Evolutionary conservation across 2,113 vertebrate species (phyloP), one percentile per base, ranked within the genome.

Genomic region (Chascanopsetta lugubris): DNA sequence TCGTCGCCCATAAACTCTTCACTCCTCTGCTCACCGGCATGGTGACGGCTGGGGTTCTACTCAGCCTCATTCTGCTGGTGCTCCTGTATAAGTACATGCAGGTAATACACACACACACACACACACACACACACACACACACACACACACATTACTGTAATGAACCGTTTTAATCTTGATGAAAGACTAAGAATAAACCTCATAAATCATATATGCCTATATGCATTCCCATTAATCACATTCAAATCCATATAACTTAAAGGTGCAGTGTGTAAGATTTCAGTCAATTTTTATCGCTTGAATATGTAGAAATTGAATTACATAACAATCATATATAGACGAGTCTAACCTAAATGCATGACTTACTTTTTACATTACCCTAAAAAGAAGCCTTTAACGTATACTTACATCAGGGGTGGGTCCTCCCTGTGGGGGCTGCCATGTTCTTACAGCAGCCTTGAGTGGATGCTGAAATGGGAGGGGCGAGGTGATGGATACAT

Each of bases 21-120:
- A 98, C 96, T 0, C 97, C 96, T 10, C 89, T 99, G 50, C 90
- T 99, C 20, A 94, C 90, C 1, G 94, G 93, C 0, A 96, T 96
- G 78, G 93, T 96, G 80, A 90, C 89, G 0, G 94, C 94, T 1
- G 94, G 95, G 1, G 81, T 87, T 40, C 12, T 95, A 22, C 94
- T 99, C 89, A 94, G 93, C 71, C 72, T 98, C 17, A 22, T 93
- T n/a, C 90, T 98, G 10, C 77, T 95, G 77, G 83, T 99, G 70
- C 93, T 99, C 42, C 87, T 96, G 29, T 99, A 96, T 85, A 91
- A 97, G 77, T 98, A 97, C 78, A 81, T 96, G 77, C 95, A 97
- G 96, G 97, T 98, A 93, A 82, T 74, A 54, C 4, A 25, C 40
- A 29, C 8, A 9, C 20, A 27, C 7, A 24, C 20, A 22, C 38